phyloP scores from a whole-genome alignment of 2,888 invertebrate species.

The Apodemia duryi region DNA sequence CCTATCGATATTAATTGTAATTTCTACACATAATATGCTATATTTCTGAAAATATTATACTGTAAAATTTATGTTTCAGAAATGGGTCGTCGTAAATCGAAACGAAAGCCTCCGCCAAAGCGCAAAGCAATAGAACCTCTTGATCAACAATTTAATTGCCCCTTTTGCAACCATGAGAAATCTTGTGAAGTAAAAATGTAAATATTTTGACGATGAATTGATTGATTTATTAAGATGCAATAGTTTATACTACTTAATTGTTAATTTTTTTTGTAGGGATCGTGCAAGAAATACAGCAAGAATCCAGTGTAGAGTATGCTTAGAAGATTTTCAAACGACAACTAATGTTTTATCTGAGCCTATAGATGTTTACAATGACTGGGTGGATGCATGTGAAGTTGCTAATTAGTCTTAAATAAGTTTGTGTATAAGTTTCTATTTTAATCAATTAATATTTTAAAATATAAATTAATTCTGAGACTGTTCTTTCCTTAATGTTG shows the following conservation, averaged over 20 bases:
- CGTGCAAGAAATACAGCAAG: slow-evolving; percentile 95
- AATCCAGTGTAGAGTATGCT: slow-evolving; percentile 96
- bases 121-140: slow-evolving; percentile 94
- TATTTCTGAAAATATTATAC: neutral
- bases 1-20: neutral
- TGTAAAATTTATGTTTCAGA: slow-evolving; percentile 35
- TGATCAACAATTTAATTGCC: slow-evolving; percentile 98
- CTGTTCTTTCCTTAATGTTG: neutral
- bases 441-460: neutral
- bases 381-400: slow-evolving; percentile 99
- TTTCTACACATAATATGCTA: neutral
- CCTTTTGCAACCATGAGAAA: slow-evolving; percentile 99
- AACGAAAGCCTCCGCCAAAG: slow-evolving; percentile 97
- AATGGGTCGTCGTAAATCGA: slow-evolving; percentile 98
- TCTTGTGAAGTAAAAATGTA: slow-evolving; percentile 99
- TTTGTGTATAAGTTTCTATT: slow-evolving; percentile 30
- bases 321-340: slow-evolving; percentile 97
- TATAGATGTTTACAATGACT: slow-evolving; percentile 99
- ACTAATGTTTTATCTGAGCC: slow-evolving; percentile 98
- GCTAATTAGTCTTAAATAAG: slow-evolving; percentile 80
- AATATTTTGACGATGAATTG: slow-evolving; percentile 47
- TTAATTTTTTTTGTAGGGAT: slow-evolving; percentile 84
- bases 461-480: neutral
- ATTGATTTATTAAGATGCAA: neutral
- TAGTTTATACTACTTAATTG: neutral